phyloP scores from a whole-genome alignment of 2,797 vertebrate genomes.

The Pangasius krempfi region DNA sequence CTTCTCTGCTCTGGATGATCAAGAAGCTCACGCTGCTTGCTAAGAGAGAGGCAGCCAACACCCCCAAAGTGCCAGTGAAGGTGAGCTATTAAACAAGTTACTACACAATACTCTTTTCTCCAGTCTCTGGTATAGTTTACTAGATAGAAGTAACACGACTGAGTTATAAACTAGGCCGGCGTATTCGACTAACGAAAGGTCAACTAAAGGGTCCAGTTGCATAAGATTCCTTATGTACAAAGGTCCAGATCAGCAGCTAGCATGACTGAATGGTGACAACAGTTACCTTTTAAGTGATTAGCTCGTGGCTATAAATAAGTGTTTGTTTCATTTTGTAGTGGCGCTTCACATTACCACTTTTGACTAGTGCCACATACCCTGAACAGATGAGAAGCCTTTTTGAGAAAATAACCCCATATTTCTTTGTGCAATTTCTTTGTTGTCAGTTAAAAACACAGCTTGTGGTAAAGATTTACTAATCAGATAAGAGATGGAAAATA shows the following conservation, averaged over 20 bases:
- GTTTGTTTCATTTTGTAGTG: background rate
- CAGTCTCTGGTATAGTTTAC: background rate
- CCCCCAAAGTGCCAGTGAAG: conserved; percentile 88
- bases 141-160: no score
- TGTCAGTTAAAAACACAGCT: background rate
- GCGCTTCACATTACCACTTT: background rate
- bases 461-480: background rate
- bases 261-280: background rate
- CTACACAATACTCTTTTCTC: background rate
- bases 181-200: background rate
- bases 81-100: conserved; percentile 52
- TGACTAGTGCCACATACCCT: background rate
- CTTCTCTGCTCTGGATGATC: conserved; percentile 89
- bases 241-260: background rate
- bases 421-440: background rate
- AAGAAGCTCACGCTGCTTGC: conserved; percentile 85
- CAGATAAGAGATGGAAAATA: background rate
- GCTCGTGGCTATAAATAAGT: background rate
- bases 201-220: no score
- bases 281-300: background rate
- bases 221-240: no score
- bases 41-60: conserved; percentile 88
- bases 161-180: no score
- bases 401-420: background rate
- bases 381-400: background rate